Evolutionary conservation across 2,888 invertebrate species (phyloP), one percentile per base, ranked within the genome.

Genomic region (Dicyrtoma fusca): DNA sequence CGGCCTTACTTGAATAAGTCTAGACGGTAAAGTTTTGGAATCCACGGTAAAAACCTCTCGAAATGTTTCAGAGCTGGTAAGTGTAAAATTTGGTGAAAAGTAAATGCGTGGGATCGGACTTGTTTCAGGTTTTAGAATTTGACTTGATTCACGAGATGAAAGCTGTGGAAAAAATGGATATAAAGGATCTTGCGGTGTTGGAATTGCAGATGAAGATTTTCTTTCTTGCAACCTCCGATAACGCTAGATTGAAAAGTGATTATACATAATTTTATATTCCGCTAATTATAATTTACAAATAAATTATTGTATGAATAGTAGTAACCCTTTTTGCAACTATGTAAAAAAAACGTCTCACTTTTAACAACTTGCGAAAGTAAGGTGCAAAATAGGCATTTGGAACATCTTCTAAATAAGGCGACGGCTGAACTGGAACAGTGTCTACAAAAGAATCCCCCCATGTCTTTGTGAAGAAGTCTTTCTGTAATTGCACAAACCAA

Each of bases 391-490:
- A 92, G 57, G 89, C 88, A 82, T 89, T 87, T 17, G 89, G 89
- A 73, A 97, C 90, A 81, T 93, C 91, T 51, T 94, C 94, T 79
- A 97, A 85, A 83, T 92, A 90, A 0, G 90, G 89, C 81, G 92
- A 92, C 78, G 90, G 89, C 49, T 89, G 88, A 81, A 96, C 88
- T 59, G 89, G 88, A 26, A 88, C 86, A 51, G 81, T 90, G 76
- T 96, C 96, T 21, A 95, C 88, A 84, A 99, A 99, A 73, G 89
- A 87, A 82, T 97, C 97, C 57, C 99, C 98, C 98, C 98, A 99
- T 75, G 95, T 95, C 84, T 94, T 95, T 0, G 96, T 96, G 82
- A 99, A 96, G 82, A 99, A 95, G 84, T 96, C 87, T 81, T 83
- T 83, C 84, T 85, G 82, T 59, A 81, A 71, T 45, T 10, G 23